Evolutionary conservation across 2,113 vertebrate species (phyloP), one percentile per base, ranked within the genome.

Genomic region (Oncorhynchus keta): DNA sequence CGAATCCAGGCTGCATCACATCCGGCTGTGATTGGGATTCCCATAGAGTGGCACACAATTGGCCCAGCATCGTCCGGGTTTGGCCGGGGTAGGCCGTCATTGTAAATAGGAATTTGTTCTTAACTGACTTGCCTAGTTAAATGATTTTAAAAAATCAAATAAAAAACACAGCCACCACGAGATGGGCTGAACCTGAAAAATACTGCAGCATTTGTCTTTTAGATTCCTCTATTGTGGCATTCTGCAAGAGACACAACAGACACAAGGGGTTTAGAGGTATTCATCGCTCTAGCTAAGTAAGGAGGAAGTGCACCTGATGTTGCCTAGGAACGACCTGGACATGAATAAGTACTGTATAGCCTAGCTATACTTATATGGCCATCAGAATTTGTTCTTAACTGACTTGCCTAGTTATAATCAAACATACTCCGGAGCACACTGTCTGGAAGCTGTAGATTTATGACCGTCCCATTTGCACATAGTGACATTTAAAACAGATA

Each of bases 401-500:
- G 32, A 6, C 32, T 35, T 35, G 32, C 32, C 32, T 35, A 35
- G 32, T 35, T 35, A 6, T 35, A 35, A 28, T 28, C 28, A 5
- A 32, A 35, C 6, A 3, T 30, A 30, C 26, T 30, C 14, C 5
- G 16, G 13, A 30, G 28, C 24, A 65, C 22, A 26, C 26, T 66
- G 26, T 30, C 64, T 32, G 64, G 64, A 66, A 28, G 64, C 12
- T 4, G 2, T n/a, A 6, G 20, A 28, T 20, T 66, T 66, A 26
- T 66, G 24, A 65, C 64, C 12, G 1, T 65, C 64, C 24, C 68
- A 69, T 35, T 68, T 24, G 22, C 24, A 30, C 55, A 22, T 49
- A 73, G 12, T 70, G 70, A 74, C 74, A 66, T 76, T 11, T n/a
- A 30, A 66, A 66, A 66, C 14, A 16, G 48, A 51, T 51, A 51